A percentile compares a stretch with the other conserved stretches of the same genome.
phyloP scores from a whole-genome alignment of 2,888 invertebrate species.

The Drosophila mimica region DNA sequence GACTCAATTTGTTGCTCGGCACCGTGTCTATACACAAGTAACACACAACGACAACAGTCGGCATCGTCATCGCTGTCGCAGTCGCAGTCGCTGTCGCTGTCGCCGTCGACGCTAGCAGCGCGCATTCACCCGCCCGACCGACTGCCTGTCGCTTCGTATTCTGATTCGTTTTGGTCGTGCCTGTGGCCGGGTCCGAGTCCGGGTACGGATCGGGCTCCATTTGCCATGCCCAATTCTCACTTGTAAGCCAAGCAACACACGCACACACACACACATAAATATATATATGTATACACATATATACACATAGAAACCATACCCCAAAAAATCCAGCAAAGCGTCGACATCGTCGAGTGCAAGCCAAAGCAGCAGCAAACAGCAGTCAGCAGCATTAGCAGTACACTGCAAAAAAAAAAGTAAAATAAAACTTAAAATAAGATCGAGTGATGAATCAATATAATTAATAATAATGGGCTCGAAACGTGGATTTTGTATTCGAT shows the following conservation, averaged over 20 bases:
- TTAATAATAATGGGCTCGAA: not conserved
- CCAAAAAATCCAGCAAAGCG: slow-evolving; percentile 34
- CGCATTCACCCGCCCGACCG: slow-evolving; percentile 41
- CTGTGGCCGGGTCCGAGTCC: slow-evolving; percentile 21
- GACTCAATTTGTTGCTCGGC: slow-evolving; percentile 81
- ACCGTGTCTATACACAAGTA: slow-evolving; percentile 69
- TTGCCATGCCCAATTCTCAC: slow-evolving; percentile 48
- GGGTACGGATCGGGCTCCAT: slow-evolving; percentile 51
- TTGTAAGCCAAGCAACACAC: slow-evolving; percentile 11
- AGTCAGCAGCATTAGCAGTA: not conserved
- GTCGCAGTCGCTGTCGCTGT: slow-evolving; percentile 21
- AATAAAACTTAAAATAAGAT: not conserved
- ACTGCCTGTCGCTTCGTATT: slow-evolving; percentile 34
- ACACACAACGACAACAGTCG: slow-evolving; percentile 31
- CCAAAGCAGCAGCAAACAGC: slow-evolving; percentile 27
- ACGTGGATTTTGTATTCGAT: not conserved
- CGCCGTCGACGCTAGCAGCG: slow-evolving; percentile 36
- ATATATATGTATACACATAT: not conserved
- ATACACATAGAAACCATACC: not conserved
- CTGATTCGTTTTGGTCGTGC: slow-evolving; percentile 38
- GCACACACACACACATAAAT: not conserved
- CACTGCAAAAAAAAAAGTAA: not conserved
- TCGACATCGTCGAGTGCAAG: slow-evolving; percentile 56
- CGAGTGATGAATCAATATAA: not conserved
- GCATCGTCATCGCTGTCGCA: slow-evolving; percentile 34